These are phyloP conservation scores for Drosophila saltans DNA, from an alignment of 1,140 invertebrate genomes.

Conservation along the genomic window DNA sequence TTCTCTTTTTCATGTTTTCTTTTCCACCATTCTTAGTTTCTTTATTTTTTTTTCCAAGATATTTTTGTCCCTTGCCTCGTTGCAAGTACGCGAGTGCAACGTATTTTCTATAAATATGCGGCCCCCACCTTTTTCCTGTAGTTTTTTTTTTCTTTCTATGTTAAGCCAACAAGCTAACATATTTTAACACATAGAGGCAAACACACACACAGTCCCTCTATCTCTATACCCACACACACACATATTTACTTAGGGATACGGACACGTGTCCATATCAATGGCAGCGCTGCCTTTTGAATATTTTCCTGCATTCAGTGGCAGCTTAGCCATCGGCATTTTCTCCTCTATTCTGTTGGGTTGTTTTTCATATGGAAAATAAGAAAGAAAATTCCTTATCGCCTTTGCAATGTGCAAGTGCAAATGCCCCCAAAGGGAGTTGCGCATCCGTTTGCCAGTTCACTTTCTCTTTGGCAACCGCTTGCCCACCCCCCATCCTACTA, in stretches of 20 bases:
- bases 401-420: constrained; percentile 73
- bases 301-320: constrained; percentile 48
- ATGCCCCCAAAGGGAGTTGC: constrained; percentile 72
- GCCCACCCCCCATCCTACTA: not conserved
- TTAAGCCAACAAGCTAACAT: constrained; percentile 81
- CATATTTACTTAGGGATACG: constrained; percentile 24
- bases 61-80: constrained; percentile 19
- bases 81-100: constrained; percentile 39
- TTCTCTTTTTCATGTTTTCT: too few species aligned
- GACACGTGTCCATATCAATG: constrained; percentile 77
- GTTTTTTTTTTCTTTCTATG: constrained; percentile 58
- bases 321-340: constrained; percentile 66
- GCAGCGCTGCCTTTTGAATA: constrained; percentile 73
- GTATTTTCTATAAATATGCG: constrained; percentile 71
- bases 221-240: constrained; percentile 3
- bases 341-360: constrained; percentile 56
- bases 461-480: not conserved
- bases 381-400: constrained; percentile 78
- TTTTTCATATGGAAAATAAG: constrained; percentile 78
- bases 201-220: constrained; percentile 14
- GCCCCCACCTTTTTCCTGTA: constrained; percentile 71
- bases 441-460: constrained; percentile 58
- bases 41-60: not conserved
- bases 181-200: constrained; percentile 75
- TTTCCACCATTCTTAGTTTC: too few species aligned